phyloP scores from a whole-genome alignment of 2,888 invertebrate species.

The Ormyrus labotus region DNA sequence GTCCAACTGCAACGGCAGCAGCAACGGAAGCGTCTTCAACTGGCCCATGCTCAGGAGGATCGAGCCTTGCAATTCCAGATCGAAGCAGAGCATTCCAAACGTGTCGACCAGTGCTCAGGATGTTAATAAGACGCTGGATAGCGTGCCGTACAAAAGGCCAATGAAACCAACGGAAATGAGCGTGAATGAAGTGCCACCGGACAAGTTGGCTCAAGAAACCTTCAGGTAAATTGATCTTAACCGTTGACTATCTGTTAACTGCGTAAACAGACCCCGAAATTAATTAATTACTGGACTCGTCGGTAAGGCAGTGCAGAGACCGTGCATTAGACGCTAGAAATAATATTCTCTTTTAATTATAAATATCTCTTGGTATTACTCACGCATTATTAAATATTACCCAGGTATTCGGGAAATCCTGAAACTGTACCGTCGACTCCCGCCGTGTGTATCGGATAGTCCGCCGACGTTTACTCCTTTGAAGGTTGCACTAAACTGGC shows the following conservation, averaged over 20 bases:
- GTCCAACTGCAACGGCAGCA: conserved; percentile 68
- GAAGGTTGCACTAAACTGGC: too few species aligned
- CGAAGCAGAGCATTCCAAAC: neutral
- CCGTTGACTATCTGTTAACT: too few species aligned
- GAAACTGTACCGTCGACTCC: too few species aligned
- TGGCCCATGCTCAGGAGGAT: conserved; percentile 77
- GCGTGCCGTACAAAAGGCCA: conserved; percentile 71
- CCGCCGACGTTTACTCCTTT: too few species aligned
- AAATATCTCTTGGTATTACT: too few species aligned
- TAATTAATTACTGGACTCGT: neutral
- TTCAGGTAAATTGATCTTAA: conserved; percentile 72
- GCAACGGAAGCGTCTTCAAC: conserved; percentile 75
- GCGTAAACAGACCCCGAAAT: neutral
- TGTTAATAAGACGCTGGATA: conserved; percentile 64
- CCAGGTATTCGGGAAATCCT: too few species aligned
- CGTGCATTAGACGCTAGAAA: too few species aligned
- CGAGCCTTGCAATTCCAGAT: conserved; percentile 64
- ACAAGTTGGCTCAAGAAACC: conserved; percentile 82
- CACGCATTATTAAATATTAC: too few species aligned
- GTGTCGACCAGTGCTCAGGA: conserved; percentile 56
- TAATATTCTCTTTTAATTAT: too few species aligned
- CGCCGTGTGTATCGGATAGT: too few species aligned
- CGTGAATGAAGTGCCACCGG: conserved; percentile 77
- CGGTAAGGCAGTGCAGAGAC: too few species aligned
- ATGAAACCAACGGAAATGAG: conserved; percentile 64